Base-by-base conservation (phyloP, 2,888 invertebrate genomes). In the Eustalomyia histrio region DNA sequence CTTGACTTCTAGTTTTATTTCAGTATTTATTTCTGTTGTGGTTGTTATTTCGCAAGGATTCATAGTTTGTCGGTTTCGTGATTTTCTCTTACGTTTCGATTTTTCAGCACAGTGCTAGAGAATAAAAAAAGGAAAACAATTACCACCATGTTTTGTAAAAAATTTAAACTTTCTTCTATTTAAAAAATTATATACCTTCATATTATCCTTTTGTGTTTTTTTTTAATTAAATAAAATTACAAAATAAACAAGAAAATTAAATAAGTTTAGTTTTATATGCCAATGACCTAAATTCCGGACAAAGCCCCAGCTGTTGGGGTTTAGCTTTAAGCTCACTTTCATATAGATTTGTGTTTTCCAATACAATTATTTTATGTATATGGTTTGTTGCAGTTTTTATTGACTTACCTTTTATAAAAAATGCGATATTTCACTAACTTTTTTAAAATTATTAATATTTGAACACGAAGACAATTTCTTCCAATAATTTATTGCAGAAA, bases 1-100 rank as follows among this genome's bases (percentile, higher is more conserved):
- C 68, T 81, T 78, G 1, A 81, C 81, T 52, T 81, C 81, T 8
- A 81, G 55, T 58, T 80, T 80, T 9, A 80, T 81, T 75, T 81
- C 81, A 10, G 81, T 81, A 57, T 81, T 81, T 39, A 81, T 81
- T 75, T 81, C 81, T 29, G 81, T 81, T 58, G 74, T 71, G 18
- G 78, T 75, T 67, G 74, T 52, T 21, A 60, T 39, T 61, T 81
- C 78, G 4, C 78, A 69, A 35, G 78, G 61, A 78, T 72, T 78
- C 81, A 81, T 81, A 67, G 39, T 67, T 71, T 35, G 50, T 17
- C 61, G 50, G 24, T 74, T 67, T 39, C 10, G 43, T 7, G 47
- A 16, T 21, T 71, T 71, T 52, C 18, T 50, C 17, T 75, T 81
- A 9, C 33, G 67, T 18, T 58, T 78, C 10, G 65, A 52, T 50